Evolutionary conservation across 2,797 vertebrate species (phyloP).

Genomic region (Chiloscyllium punctatum): DNA sequence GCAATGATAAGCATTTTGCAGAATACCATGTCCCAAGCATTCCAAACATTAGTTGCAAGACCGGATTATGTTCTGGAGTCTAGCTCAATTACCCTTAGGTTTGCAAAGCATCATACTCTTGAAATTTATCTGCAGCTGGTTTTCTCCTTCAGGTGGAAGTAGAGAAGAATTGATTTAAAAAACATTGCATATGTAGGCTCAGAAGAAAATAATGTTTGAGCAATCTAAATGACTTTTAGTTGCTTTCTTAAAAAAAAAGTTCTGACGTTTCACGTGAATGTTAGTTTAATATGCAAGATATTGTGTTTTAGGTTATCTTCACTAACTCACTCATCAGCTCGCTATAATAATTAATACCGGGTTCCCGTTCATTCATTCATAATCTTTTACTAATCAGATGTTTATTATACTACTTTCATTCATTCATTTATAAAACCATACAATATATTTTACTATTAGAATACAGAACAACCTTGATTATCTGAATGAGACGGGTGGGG

Average conservation of each 20-base stretch:
- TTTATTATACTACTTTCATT: too few species aligned
- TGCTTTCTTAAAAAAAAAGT: neutral
- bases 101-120: neutral
- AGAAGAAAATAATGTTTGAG: neutral
- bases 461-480: too few species aligned
- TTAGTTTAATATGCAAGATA: too few species aligned
- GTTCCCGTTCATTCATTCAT: too few species aligned
- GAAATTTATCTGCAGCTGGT: neutral
- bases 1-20: neutral
- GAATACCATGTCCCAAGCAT: neutral
- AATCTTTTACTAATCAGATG: too few species aligned
- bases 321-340: too few species aligned
- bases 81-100: neutral
- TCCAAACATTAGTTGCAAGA: neutral
- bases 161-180: neutral
- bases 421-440: too few species aligned
- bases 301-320: too few species aligned
- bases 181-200: neutral
- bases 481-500: too few species aligned
- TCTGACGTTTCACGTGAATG: neutral
- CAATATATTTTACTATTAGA: too few species aligned
- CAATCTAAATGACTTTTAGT: neutral
- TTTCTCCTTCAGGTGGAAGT: neutral
- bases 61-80: neutral
- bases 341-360: too few species aligned